phyloP scores from a whole-genome alignment of 1,140 invertebrate species.

The Contarinia nasturtii region DNA sequence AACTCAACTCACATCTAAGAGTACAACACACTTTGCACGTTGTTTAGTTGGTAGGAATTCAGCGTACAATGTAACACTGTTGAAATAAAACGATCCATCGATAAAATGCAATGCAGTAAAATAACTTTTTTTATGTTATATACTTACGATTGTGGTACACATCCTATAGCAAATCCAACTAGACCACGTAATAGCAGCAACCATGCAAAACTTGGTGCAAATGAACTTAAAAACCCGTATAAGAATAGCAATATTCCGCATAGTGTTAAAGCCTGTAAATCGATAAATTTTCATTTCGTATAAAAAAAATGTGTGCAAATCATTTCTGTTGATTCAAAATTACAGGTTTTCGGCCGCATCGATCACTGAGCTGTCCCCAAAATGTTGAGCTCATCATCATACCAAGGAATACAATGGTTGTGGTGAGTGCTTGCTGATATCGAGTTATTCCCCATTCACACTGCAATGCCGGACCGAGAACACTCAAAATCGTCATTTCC shows the following conservation, averaged over 20 bases:
- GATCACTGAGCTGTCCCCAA: slow-evolving; percentile 89
- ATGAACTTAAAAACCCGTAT: slow-evolving; percentile 76
- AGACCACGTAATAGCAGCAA: slow-evolving; percentile 73
- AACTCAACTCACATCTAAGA: slow-evolving; percentile 70
- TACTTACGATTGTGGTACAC: slow-evolving; percentile 90
- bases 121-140: too few relatives aligned
- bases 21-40: slow-evolving; percentile 81
- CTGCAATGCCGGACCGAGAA: slow-evolving; percentile 77
- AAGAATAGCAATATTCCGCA: slow-evolving; percentile 78
- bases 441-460: slow-evolving; percentile 87
- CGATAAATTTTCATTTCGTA: too few relatives aligned
- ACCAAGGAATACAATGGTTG: slow-evolving; percentile 74
- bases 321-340: slow-evolving; percentile 6
- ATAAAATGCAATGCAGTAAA: slow-evolving; percentile 4
- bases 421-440: slow-evolving; percentile 42
- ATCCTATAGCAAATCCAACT: slow-evolving; percentile 91
- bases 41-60: slow-evolving; percentile 89
- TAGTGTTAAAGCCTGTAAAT: slow-evolving; percentile 54
- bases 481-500: slow-evolving; percentile 95
- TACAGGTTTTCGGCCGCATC: slow-evolving; percentile 79
- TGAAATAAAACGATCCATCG: slow-evolving; percentile 8
- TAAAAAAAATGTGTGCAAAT: neutral
- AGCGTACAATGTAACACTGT: slow-evolving; percentile 85
- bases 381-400: slow-evolving; percentile 95
- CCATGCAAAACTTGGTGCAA: slow-evolving; percentile 83